These are phyloP conservation scores for Nomada lathburiana DNA, from an alignment of 2,888 invertebrate species.

Conservation along the genomic window DNA sequence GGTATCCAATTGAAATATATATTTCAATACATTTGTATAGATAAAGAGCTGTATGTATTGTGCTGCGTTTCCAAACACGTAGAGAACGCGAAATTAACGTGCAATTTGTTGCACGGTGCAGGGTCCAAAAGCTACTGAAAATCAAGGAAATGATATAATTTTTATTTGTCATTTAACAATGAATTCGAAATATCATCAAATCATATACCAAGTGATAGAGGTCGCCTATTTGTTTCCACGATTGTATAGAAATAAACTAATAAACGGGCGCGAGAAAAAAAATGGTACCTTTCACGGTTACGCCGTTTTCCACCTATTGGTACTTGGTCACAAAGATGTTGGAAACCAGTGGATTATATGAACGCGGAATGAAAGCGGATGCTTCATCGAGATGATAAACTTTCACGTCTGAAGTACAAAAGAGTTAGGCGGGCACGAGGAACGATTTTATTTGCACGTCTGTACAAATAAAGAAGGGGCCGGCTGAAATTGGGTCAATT, in stretches of 20 bases:
- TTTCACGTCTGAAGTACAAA: conserved; percentile 25
- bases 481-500: conserved; percentile 59
- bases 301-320: background rate
- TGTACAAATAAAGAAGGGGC: conserved; percentile 48
- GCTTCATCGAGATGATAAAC: conserved; percentile 22
- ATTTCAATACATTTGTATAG: background rate
- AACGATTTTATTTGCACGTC: background rate
- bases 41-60: background rate
- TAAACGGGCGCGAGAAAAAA: too few relatives aligned
- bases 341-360: background rate
- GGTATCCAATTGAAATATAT: background rate
- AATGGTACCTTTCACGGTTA: background rate
- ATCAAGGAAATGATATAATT: too few relatives aligned
- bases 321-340: background rate
- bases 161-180: too few relatives aligned
- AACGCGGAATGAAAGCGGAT: background rate
- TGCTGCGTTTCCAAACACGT: too few relatives aligned
- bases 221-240: too few relatives aligned
- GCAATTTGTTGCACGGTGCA: too few relatives aligned
- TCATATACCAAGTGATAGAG: too few relatives aligned
- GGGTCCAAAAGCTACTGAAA: too few relatives aligned
- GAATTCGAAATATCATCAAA: too few relatives aligned
- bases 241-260: too few relatives aligned
- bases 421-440: background rate
- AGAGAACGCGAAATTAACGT: too few relatives aligned